These are phyloP conservation scores for Ginglymostoma cirratum DNA, from an alignment of 2,113 vertebrate genomes.

Conservation along the genomic window DNA sequence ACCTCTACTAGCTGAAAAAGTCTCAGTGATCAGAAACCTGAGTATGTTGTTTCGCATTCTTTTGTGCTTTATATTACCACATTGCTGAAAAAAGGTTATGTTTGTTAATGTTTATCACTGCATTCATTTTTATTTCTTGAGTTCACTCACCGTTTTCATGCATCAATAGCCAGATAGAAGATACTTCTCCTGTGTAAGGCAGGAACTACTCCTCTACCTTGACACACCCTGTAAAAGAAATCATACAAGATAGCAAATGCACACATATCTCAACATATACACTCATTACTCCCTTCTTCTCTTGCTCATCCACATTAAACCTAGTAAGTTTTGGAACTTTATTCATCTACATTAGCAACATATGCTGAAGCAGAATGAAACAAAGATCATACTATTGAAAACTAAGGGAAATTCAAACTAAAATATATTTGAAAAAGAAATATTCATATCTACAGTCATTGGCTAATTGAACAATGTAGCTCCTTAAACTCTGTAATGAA, in stretches of 20 bases:
- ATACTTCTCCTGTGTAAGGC: background rate
- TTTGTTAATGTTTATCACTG: background rate
- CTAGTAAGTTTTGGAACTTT: background rate
- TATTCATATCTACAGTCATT: background rate
- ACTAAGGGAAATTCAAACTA: background rate
- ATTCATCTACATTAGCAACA: background rate
- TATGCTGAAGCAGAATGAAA: background rate
- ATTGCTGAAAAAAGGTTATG: no score
- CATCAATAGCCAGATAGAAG: background rate
- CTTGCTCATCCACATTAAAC: background rate
- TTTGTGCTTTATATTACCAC: background rate
- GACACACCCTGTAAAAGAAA: slow-evolving; percentile 10
- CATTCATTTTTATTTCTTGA: background rate
- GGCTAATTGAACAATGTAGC: background rate
- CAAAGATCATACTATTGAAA: background rate
- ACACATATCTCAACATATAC: background rate
- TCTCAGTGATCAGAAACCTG: background rate
- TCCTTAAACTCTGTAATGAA: background rate
- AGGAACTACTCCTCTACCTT: background rate
- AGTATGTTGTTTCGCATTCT: background rate
- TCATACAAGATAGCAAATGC: background rate
- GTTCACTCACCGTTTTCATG: background rate
- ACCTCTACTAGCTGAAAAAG: background rate
- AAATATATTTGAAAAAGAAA: background rate
- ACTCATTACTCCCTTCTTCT: background rate